Evolutionary conservation across 2,113 vertebrate species (phyloP).

Genomic region (Engystomops pustulosus): DNA sequence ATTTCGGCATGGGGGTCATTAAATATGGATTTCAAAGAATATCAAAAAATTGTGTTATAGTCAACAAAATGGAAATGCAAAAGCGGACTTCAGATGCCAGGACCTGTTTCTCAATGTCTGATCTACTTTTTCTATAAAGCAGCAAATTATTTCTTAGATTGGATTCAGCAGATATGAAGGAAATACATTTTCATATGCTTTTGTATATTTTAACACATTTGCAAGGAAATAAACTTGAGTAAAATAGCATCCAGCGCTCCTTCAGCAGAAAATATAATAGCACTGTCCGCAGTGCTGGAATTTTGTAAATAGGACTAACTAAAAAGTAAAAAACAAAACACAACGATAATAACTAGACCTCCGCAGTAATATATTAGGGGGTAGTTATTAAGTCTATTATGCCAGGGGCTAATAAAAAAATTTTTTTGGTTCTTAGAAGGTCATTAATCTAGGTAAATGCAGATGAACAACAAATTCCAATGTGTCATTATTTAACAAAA

Average conservation of each 20-base stretch:
- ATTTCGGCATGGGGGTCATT: background rate
- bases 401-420: too few relatives aligned
- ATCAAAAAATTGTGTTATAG: constrained; percentile 1
- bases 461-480: too few relatives aligned
- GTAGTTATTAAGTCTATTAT: too few relatives aligned
- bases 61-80: constrained; percentile 23
- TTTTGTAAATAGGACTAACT: too few relatives aligned
- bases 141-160: constrained; percentile 15
- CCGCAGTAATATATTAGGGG: too few relatives aligned
- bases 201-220: constrained; percentile 28
- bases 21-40: background rate
- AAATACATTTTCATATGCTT: constrained; percentile 33
- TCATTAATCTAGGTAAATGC: too few relatives aligned
- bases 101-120: constrained; percentile 1
- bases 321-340: too few relatives aligned
- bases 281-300: background rate
- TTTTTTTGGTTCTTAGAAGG: too few relatives aligned
- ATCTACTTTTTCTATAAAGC: constrained; percentile 29
- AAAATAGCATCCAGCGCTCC: background rate
- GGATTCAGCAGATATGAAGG: background rate
- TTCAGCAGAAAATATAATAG: background rate
- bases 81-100: background rate
- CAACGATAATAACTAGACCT: too few relatives aligned
- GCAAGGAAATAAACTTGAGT: background rate
- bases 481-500: too few relatives aligned